phyloP scores from a whole-genome alignment of 2,888 invertebrate species.

The Noctua pronuba region DNA sequence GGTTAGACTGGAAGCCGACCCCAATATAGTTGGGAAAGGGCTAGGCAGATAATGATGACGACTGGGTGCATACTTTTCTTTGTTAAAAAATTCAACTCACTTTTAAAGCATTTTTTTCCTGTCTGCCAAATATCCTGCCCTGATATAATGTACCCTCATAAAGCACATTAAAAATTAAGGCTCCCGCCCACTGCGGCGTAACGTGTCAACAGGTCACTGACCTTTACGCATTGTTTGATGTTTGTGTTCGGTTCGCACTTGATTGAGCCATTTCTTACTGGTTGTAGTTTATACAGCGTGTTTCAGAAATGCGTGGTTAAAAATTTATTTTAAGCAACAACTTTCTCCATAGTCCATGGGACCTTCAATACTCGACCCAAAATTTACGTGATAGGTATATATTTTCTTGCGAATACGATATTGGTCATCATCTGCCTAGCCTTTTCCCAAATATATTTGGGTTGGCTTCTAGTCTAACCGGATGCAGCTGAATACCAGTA shows the following conservation, averaged over 20 bases:
- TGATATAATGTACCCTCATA: slow-evolving; percentile 45
- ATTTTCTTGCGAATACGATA: background rate
- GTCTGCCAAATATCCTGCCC: slow-evolving; percentile 49
- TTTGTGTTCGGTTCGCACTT: slow-evolving; percentile 42
- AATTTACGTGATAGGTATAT: background rate
- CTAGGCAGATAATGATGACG: no score
- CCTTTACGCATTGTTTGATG: slow-evolving; percentile 21
- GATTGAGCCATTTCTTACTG: slow-evolving; percentile 39
- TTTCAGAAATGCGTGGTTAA: background rate
- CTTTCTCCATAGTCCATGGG: no score
- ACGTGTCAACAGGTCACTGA: slow-evolving; percentile 32
- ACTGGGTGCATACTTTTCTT: background rate
- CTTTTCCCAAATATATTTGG: background rate
- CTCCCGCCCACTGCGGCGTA: slow-evolving; percentile 40
- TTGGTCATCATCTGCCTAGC: background rate
- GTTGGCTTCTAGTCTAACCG: background rate
- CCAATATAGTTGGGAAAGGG: no score
- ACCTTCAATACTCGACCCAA: no score
- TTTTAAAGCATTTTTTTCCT: background rate
- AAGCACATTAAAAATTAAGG: slow-evolving; percentile 49
- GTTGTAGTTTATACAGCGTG: background rate
- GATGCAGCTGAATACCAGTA: background rate
- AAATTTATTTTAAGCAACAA: background rate
- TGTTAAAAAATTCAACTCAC: background rate
- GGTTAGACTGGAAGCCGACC: no score